Base-by-base conservation (phyloP, 2,797 vertebrate genomes). In the Orientallactaga sibirica region DNA sequence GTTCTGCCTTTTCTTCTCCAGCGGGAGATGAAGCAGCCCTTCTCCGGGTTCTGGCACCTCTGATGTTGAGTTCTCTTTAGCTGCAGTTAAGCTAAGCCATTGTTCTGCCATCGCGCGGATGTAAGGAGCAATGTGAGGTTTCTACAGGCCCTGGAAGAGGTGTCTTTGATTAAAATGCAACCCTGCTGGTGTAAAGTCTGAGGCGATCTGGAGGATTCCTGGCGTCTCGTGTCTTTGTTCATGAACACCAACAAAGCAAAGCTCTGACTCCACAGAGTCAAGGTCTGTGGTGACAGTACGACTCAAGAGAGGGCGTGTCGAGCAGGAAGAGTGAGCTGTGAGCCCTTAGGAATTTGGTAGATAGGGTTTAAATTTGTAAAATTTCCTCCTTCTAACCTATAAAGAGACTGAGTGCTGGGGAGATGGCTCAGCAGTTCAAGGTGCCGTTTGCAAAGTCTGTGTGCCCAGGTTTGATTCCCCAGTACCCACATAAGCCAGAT, bases 151-250 rank as follows among this genome's bases (percentile, higher is more conserved):
- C 15, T 11, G 75, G 66, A 91, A 93, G 88, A 86, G 11, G 11
- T 41, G 48, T 62, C 94, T 97, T 96, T 96, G 97, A 97, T 96
- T 97, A 97, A 95, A 96, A 96, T 16, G 80, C 81, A 92, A 20
- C 94, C 97, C 94, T 82, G 96, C 97, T 71, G 97, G 25, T 94
- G 75, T 52, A 85, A 95, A 66, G 97, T 86, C 62, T 85, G 96
- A 71, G 88, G 43, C 82, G 0, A 86, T 90, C n/a, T 6, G 82
- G 70, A 91, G 93, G 96, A 94, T 87, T 74, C 15, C 16, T 27
- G 27, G 16, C 1, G 18, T 80, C 96, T 75, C 62, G 29, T 87
- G 66, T 92, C 95, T 87, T 52, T 75, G 95, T 81, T 92, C 6
- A 37, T 1, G 37, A 27, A n/a, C 2, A 75, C 78, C 3, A 12